These are phyloP conservation scores for Phyllostomus discolor DNA, from an alignment of 2,113 vertebrate genomes.

Conservation along the genomic window DNA sequence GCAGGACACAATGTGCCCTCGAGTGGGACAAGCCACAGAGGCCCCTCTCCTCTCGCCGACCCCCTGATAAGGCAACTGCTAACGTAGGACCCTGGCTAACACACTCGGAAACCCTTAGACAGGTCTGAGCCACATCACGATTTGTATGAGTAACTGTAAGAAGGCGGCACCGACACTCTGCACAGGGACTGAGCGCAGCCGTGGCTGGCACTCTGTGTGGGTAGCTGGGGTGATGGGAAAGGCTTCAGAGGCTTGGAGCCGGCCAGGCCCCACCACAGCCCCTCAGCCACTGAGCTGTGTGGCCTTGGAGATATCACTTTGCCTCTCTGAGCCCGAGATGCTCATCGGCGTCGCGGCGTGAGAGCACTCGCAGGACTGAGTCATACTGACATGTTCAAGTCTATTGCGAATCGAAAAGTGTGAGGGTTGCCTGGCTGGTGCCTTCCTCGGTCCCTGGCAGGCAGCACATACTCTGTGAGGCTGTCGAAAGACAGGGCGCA, in stretches of 20 bases:
- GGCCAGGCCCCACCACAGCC: background rate
- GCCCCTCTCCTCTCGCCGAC: background rate
- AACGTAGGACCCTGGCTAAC: fast-evolving
- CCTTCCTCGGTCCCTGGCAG: background rate
- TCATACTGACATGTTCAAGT: background rate
- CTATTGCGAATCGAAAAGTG: background rate
- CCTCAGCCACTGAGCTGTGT: background rate
- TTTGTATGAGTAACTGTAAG: background rate
- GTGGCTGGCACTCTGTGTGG: background rate
- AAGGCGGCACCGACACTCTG: background rate
- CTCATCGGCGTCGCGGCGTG: background rate
- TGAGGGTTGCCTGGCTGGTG: fast-evolving
- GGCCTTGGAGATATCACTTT: background rate
- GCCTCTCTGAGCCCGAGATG: background rate
- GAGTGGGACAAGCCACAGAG: background rate
- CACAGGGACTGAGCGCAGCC: fast-evolving
- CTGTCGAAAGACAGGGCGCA: background rate
- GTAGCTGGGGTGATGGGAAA: background rate
- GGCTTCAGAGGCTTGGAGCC: no score
- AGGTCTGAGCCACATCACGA: background rate
- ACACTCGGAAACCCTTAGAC: fast-evolving
- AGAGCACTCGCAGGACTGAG: background rate
- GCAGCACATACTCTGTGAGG: background rate
- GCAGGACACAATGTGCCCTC: background rate
- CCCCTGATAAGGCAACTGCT: background rate